Evolutionary conservation across 2,113 vertebrate species (phyloP).

Genomic region (Kryptolebias marmoratus): DNA sequence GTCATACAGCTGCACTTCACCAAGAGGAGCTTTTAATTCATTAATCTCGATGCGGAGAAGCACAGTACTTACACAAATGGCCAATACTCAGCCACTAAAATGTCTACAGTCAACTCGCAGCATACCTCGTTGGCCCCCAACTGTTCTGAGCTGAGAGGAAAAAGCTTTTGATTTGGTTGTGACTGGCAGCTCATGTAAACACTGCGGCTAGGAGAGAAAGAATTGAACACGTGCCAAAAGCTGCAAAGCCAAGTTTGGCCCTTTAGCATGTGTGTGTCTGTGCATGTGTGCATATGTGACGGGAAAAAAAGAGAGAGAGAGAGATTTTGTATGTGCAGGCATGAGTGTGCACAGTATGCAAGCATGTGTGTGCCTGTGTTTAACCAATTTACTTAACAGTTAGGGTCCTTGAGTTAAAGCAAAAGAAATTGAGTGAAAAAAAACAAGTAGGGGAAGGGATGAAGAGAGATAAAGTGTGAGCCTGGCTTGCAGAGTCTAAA

Average conservation of each 20-base stretch:
- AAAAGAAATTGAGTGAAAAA: conserved; percentile 65
- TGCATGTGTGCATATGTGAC: conserved; percentile 34
- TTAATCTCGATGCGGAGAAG: conserved; percentile 23
- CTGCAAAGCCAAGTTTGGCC: conserved; percentile 74
- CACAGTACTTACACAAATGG: conserved; percentile 36
- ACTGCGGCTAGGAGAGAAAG: conserved; percentile 69
- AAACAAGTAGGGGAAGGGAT: conserved; percentile 54
- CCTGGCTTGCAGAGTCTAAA: conserved; percentile 39
- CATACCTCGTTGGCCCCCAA: conserved; percentile 64
- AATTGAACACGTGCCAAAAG: conserved; percentile 73
- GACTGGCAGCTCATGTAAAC: conserved; percentile 79
- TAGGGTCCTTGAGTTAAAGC: conserved; percentile 71
- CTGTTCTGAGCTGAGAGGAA: conserved; percentile 65
- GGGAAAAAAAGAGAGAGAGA: conserved; percentile 20
- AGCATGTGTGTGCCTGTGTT: conserved; percentile 70
- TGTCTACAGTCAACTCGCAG: conserved; percentile 45
- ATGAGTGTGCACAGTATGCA: conserved; percentile 61
- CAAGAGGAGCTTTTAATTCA: conserved; percentile 6
- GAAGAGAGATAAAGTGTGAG: conserved; percentile 25
- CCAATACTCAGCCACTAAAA: conserved; percentile 44
- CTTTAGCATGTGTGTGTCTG: conserved; percentile 53
- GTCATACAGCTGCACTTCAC: conserved; percentile 4
- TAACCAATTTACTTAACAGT: conserved; percentile 74
- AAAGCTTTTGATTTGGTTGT: conserved; percentile 75
- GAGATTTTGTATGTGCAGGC: conserved; percentile 53